Percentiles rank a stretch among this genome's conserved stretches.
Conservation (phyloP, 2,888 invertebrate genomes). For the Merodon equestris region DNA sequence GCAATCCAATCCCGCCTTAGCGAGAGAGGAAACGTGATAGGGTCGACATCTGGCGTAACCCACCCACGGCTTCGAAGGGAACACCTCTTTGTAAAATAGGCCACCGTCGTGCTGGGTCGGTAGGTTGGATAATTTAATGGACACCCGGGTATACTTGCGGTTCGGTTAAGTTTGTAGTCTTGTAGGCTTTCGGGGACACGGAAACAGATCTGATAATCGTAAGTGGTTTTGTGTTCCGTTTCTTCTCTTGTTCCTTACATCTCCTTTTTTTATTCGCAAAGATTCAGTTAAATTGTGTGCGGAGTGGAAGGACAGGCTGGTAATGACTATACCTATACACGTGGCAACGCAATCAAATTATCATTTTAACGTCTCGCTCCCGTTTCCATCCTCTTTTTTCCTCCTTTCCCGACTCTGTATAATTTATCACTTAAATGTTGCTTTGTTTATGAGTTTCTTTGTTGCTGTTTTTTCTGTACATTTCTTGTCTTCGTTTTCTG, state of each 20-base stretch:
- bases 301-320: too few relatives aligned
- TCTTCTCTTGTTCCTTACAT: neutral
- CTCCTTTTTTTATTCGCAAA: too few relatives aligned
- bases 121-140: constrained; percentile 43
- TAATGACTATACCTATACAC: too few relatives aligned
- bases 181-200: constrained; percentile 13
- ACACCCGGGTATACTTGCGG: constrained; percentile 32
- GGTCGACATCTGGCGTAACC: neutral
- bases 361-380: neutral
- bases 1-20: constrained; percentile 29
- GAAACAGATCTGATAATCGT: constrained; percentile 40
- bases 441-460: neutral
- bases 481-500: too few relatives aligned
- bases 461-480: neutral
- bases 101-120: constrained; percentile 9
- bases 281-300: too few relatives aligned
- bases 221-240: constrained; percentile 16
- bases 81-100: constrained; percentile 15
- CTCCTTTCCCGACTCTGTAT: constrained; percentile 1
- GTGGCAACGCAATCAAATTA: constrained; percentile 21
- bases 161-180: constrained; percentile 13
- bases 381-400: too few relatives aligned
- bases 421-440: constrained; percentile 43
- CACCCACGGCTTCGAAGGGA: neutral
- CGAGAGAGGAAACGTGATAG: neutral